Evolutionary conservation across 2,888 invertebrate genomes (phyloP), one percentile per base, ranked within the genome.

Genomic region (Isoperla grammatica): DNA sequence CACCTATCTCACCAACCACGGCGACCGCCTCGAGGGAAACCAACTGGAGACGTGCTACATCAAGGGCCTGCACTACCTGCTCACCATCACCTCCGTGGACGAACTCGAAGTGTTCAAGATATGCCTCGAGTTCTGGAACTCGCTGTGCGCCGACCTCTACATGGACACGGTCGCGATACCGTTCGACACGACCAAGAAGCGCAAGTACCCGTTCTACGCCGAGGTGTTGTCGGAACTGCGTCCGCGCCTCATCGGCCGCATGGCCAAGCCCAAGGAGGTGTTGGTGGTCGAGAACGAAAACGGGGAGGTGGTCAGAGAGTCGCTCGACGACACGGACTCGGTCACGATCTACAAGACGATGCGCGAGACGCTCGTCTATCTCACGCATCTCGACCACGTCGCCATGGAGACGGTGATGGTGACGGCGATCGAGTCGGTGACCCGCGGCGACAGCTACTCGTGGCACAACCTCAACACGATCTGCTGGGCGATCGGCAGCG

Each of bases 91-190:
- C 12, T 94, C 96, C 78, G 98, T 99, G 2, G 98, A 99, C 67
- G 99, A 99, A 74, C 95, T 96, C 1, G 99, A 99, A 79, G 95
- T 99, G 64, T 99, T 99, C 75, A 99, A 99, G 80, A 98, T 99
- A 66, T 99, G 98, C 71, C 78, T 99, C 65, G 99, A 99, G 74
- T 99, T 96, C 76, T 99, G 99, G 99, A 96, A 95, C 77, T 86
- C 87, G 63, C 79, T 99, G 64, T 87, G 95, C 22, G 85, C 92
- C 61, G 95, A 96, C 73, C 79, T 99, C 68, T 99, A 98, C 73
- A 86, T 90, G 71, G 90, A 92, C 71, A 86, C 71, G 86, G 8
- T 29, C 4, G 8, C 5, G 4, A 29, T 29, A 29, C 4, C 29
- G 29, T 29, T 6, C 29, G 29, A 29, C 4, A 29, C 8, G 8